A percentile compares a stretch with the other conserved stretches of the same genome.
phyloP scores from a whole-genome alignment of 2,888 invertebrate genomes.

The Clistopyga incitator region DNA sequence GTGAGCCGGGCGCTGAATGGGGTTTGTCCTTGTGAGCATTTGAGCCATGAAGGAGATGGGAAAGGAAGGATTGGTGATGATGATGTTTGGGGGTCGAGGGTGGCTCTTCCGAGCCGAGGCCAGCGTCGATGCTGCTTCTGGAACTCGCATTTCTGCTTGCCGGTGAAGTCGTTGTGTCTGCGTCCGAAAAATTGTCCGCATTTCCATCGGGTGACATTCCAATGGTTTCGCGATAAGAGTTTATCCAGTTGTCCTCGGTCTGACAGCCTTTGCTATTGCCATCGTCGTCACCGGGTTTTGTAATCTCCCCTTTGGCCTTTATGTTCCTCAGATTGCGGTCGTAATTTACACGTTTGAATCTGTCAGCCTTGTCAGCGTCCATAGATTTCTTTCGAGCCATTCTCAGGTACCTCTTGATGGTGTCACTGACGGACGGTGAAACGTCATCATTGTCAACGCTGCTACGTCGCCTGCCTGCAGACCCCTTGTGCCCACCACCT shows the following conservation, averaged over 20 bases:
- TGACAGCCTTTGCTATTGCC: constrained; percentile 91
- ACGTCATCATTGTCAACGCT: constrained; percentile 94
- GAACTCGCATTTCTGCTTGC: constrained; percentile 85
- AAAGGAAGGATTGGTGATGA: constrained; percentile 87
- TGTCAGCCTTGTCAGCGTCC: constrained; percentile 92
- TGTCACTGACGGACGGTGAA: constrained; percentile 94
- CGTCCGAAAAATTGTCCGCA: constrained; percentile 77
- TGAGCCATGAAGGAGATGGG: constrained; percentile 87
- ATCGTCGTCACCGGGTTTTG: constrained; percentile 92
- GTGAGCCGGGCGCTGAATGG: constrained; percentile 86
- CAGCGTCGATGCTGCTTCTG: constrained; percentile 85
- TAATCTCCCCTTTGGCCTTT: constrained; percentile 91
- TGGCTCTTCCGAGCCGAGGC: constrained; percentile 83
- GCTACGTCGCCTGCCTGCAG: constrained; percentile 87
- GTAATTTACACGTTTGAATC: constrained; percentile 95
- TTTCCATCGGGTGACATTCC: constrained; percentile 82
- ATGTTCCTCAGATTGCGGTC: constrained; percentile 94
- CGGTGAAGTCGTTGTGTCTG: constrained; percentile 81
- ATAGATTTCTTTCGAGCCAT: constrained; percentile 96
- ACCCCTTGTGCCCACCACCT: constrained; percentile 74
- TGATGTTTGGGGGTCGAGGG: constrained; percentile 85
- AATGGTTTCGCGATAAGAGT: constrained; percentile 85
- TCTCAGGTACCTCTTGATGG: constrained; percentile 92
- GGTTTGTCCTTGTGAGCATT: constrained; percentile 83
- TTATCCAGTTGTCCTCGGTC: constrained; percentile 91